A percentile compares a stretch with the other conserved stretches of the same genome.
These are phyloP conservation scores for Gymnosoma rotundatum DNA, from an alignment of 2,888 invertebrate species.

Conservation along the genomic window DNA sequence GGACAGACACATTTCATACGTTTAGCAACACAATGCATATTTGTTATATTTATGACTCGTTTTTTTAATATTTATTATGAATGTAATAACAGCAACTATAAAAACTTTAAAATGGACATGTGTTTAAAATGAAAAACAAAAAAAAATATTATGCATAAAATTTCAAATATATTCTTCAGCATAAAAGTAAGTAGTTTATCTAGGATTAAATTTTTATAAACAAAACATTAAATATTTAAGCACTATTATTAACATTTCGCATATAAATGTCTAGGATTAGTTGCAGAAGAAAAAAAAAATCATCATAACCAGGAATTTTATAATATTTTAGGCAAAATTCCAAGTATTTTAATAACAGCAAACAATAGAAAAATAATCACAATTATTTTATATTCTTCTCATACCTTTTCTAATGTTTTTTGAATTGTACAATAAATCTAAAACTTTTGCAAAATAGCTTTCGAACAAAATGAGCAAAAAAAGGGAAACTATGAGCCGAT, in stretches of 20 bases:
- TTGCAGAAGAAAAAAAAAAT: not conserved
- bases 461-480: not conserved
- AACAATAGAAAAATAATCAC: not conserved
- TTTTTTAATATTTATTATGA: not conserved
- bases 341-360: slow-evolving; percentile 33
- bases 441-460: slow-evolving; percentile 19
- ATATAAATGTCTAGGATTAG: not conserved
- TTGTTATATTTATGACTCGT: not conserved
- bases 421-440: slow-evolving; percentile 36
- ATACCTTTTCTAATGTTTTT: slow-evolving; percentile 34
- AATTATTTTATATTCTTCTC: not conserved
- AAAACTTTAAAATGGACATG: slow-evolving; percentile 9
- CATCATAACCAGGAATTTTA: slow-evolving; percentile 42
- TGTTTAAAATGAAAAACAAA: not conserved
- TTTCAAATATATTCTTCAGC: not conserved
- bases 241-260: not conserved
- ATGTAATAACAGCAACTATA: not conserved
- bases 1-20: no score
- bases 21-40: no score
- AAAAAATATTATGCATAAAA: not conserved
- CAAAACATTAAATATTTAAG: not conserved
- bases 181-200: not conserved
- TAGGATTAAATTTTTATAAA: no score
- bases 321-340: slow-evolving; percentile 51
- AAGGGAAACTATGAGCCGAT: not conserved